Base-by-base conservation (phyloP, 2,113 vertebrate species). In the Prinia subflava region DNA sequence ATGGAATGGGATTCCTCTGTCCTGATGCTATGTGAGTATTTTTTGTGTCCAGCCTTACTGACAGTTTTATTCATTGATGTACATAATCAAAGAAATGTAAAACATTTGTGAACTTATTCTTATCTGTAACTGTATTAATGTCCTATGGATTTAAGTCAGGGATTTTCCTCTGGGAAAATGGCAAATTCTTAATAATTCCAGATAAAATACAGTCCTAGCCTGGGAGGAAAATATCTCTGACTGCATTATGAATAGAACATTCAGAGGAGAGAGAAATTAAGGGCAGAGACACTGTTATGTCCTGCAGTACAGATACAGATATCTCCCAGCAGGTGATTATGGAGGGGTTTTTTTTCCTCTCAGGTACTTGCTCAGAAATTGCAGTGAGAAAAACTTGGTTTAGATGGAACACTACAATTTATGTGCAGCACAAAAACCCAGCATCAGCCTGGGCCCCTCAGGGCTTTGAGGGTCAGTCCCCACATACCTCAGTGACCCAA, bases 1-100 rank as follows among this genome's bases (percentile, higher is more conserved):
- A 14, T 3, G 25, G 50, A 57, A 63, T 9, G 15, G 23, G 35
- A n/a, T 63, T 60, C 22, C 50, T 71, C 15, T 25, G 3, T 16
- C 11, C 10, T n/a, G 28, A 14, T 33, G 12, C 7, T 13, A 1
- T 5, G 3, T 0, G 3, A 33, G 7, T 15, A 27, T 5, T 18
- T 35, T 10, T 28, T 53, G 37, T 44, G 24, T 19, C 18, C 49
- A 37, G 16, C 42, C 19, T 60, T 30, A 68, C 9, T 2, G 5
- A 13, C 9, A 57, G 55, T 46, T 53, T 53, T 46, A 62, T 23
- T 28, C 15, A 15, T 13, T 33, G 39, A 68, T 19, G 15, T 18
- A 44, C 28, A 44, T 35, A 25, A 84, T 25, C 31, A 76, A 68
- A 77, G 15, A 68, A 68, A 44, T 31, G 11, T 22, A 27, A 59